Conservation (phyloP, 2,888 invertebrate genomes). For the Globia sparganii region DNA sequence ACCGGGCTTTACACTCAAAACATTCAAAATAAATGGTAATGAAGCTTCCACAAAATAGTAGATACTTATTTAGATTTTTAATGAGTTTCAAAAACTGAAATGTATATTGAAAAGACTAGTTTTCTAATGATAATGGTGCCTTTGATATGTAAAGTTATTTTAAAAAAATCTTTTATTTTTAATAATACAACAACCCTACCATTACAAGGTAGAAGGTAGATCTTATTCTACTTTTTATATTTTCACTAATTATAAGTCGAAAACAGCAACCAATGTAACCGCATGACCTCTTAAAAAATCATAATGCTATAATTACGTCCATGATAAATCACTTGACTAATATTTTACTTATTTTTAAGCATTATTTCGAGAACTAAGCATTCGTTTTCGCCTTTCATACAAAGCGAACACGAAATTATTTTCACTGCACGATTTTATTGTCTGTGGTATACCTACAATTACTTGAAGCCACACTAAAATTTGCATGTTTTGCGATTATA, state of each 20-base stretch:
- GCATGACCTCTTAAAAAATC: not conserved
- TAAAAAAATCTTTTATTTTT: not conserved
- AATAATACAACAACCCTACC: not conserved
- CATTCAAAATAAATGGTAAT: slow-evolving; percentile 9
- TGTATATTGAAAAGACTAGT: not conserved
- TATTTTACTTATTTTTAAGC: too few relatives aligned
- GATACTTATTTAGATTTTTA: slow-evolving; percentile 7
- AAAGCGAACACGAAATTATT: too few relatives aligned
- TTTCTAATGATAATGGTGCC: not conserved
- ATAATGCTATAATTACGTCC: not conserved
- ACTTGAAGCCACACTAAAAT: too few relatives aligned
- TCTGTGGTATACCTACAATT: too few relatives aligned
- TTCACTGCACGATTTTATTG: too few relatives aligned
- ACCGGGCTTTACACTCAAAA: slow-evolving; percentile 17
- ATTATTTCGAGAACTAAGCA: too few relatives aligned
- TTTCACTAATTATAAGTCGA: not conserved
- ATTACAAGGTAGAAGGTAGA: not conserved
- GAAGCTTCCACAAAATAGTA: not conserved
- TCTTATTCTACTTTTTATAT: not conserved
- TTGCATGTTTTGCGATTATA: too few relatives aligned
- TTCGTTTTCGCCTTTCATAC: too few relatives aligned
- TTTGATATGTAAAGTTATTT: slow-evolving; percentile 17
- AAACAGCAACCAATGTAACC: not conserved
- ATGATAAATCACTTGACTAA: not conserved
- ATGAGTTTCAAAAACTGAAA: slow-evolving; percentile 9